Conservation (phyloP, 1,140 invertebrate genomes). For the Eriosoma lanigerum region DNA sequence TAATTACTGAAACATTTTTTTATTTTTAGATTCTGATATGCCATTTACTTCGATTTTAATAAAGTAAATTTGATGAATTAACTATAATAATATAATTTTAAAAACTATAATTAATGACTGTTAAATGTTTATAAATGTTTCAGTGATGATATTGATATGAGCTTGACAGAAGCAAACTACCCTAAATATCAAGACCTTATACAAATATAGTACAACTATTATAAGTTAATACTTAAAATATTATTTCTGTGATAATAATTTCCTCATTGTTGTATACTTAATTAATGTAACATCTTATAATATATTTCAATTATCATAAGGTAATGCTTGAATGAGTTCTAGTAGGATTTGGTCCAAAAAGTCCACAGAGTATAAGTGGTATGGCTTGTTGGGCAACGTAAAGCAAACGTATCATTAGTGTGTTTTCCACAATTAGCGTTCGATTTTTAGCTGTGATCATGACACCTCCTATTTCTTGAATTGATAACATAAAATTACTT, state of each 20-base stretch:
- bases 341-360: slow-evolving; percentile 23
- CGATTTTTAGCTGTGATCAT: neutral
- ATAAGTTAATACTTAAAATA: slow-evolving; percentile 9
- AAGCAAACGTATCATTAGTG: neutral
- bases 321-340: neutral
- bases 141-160: slow-evolving; percentile 26
- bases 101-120: neutral
- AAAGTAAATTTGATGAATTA: neutral
- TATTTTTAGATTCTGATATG: slow-evolving; percentile 24
- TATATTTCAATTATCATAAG: neutral
- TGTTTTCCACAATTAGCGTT: neutral
- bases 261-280: neutral
- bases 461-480: neutral
- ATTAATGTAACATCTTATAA: neutral
- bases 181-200: slow-evolving; percentile 49
- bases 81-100: neutral
- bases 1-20: neutral
- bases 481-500: neutral
- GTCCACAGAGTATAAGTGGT: slow-evolving; percentile 8
- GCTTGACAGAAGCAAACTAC: neutral
- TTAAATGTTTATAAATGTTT: slow-evolving; percentile 22
- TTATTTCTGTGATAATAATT: slow-evolving; percentile 40
- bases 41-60: slow-evolving; percentile 20
- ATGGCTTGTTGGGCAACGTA: neutral
- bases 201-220: slow-evolving; percentile 19